These are phyloP conservation scores for Graphium colonna DNA, from an alignment of 2,888 invertebrate genomes.

Conservation along the genomic window DNA sequence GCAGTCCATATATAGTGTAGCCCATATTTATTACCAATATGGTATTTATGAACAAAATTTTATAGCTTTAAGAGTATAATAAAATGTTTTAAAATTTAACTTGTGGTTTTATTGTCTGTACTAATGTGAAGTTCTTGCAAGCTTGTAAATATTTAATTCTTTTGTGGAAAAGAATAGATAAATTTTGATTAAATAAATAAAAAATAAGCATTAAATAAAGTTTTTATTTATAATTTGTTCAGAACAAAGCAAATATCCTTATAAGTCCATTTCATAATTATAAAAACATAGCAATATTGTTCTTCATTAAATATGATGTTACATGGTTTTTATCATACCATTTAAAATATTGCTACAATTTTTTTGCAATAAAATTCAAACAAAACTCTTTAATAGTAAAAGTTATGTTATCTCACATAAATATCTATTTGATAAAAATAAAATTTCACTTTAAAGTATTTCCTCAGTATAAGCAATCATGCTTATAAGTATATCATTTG, in stretches of 20 bases:
- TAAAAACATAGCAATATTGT: background rate
- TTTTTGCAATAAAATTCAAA: background rate
- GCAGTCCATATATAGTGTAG: no score
- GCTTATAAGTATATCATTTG: background rate
- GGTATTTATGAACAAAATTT: no score
- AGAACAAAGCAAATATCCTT: background rate
- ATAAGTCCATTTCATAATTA: background rate
- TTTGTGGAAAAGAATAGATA: no score
- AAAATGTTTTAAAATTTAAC: no score
- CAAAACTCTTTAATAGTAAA: background rate
- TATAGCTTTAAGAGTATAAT: no score
- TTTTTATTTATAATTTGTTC: background rate
- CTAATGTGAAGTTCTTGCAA: no score
- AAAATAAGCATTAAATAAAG: background rate
- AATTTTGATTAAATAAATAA: background rate
- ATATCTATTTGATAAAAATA: background rate
- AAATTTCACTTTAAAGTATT: background rate
- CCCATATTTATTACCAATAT: no score
- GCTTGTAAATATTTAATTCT: no score
- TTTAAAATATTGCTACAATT: no score
- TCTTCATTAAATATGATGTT: background rate
- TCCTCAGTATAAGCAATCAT: background rate
- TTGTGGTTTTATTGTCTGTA: no score
- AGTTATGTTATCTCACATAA: background rate
- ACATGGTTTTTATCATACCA: no score